Percentiles rank a stretch among this genome's conserved stretches.
Conservation (phyloP, 2,797 vertebrate species). For the Notamacropus eugenii region DNA sequence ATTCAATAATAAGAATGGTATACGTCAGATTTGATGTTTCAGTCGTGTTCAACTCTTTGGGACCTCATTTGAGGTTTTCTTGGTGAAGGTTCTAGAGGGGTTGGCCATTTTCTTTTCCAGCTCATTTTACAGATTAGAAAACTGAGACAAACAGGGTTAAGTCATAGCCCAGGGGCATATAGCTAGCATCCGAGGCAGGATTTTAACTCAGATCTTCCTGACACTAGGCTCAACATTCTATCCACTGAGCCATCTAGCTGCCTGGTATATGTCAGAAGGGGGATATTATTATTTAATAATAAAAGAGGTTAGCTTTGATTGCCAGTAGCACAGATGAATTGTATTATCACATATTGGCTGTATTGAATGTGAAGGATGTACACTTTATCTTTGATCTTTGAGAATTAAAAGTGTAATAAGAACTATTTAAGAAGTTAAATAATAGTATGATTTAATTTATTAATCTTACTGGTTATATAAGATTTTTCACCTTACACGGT, state of each 20-base stretch:
- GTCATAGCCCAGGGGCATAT: accelerated
- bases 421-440: background rate
- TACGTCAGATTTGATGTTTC: background rate
- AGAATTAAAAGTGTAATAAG: background rate
- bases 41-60: background rate
- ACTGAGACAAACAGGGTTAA: background rate
- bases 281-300: background rate
- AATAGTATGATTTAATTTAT: background rate
- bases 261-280: background rate
- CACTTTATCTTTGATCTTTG: background rate
- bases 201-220: background rate
- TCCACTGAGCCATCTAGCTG: background rate
- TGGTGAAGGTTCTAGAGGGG: background rate
- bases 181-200: background rate
- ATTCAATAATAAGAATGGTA: background rate
- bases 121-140: background rate
- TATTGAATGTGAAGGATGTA: background rate
- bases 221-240: background rate
- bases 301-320: background rate
- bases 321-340: background rate
- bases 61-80: background rate
- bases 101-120: background rate
- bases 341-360: background rate
- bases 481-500: background rate
- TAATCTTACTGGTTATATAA: background rate